Conservation (phyloP, 2,113 vertebrate genomes). For the Perca flavescens region DNA sequence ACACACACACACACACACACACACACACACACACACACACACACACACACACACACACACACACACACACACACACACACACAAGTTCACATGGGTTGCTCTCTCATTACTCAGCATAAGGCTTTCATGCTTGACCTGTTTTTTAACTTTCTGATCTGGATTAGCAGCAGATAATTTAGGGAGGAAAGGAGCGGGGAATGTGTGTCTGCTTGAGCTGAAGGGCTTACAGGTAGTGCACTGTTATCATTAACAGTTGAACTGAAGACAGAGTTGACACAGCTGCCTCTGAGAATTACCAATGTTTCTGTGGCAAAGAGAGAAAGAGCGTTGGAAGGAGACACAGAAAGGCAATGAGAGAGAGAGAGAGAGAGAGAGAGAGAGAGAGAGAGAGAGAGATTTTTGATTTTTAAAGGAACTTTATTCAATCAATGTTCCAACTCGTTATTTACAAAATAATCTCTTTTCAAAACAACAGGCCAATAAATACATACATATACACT, state of each 20-base stretch:
- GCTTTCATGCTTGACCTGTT: conserved; percentile 80
- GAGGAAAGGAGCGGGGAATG: conserved; percentile 61
- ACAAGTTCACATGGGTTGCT: conserved; percentile 56
- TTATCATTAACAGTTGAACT: conserved; percentile 72
- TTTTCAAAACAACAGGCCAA: too few relatives aligned
- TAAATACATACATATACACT: too few relatives aligned
- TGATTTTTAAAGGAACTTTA: not conserved
- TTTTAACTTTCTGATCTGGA: conserved; percentile 82
- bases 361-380: conserved; percentile 24
- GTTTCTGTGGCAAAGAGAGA: conserved; percentile 44
- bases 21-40: too few relatives aligned
- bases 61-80: conserved; percentile 32
- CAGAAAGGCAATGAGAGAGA: conserved; percentile 27
- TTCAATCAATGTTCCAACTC: too few relatives aligned
- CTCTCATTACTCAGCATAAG: conserved; percentile 78
- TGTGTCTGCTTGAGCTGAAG: conserved; percentile 55
- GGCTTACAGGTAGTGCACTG: conserved; percentile 72
- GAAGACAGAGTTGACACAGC: conserved; percentile 72
- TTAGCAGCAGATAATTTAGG: conserved; percentile 75
- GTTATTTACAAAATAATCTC: too few relatives aligned
- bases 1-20: too few relatives aligned
- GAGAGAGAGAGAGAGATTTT: conserved; percentile 15
- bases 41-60: not conserved
- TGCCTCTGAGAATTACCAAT: conserved; percentile 60
- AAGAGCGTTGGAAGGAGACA: conserved; percentile 24